Base-by-base conservation (phyloP, 1,140 invertebrate species). In the Ruditapes philippinarum region DNA sequence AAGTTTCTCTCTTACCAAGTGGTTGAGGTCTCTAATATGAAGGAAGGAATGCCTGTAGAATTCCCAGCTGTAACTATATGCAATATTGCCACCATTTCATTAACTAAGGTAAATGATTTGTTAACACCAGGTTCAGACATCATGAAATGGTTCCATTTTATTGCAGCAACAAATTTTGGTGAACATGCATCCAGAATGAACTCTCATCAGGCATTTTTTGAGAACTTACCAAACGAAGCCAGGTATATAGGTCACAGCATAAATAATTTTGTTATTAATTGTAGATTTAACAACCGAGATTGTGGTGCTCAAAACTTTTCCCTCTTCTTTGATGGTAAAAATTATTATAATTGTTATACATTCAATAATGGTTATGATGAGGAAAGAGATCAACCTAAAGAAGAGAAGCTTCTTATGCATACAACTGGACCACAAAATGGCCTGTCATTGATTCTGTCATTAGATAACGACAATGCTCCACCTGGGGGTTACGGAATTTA, bases 341-440 rank as follows among this genome's bases (percentile, higher is more conserved):
- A 95, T 81, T 95, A 95, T 80, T 95, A 92, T 86, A 95, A 93
- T 83, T 95, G 94, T 68, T 95, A 91, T 81, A 95, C 94, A 25
- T 95, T 95, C 85, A 95, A 95, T 74, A 93, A 93, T 31, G 93
- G 92, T 9, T 68, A 85, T 38, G 51, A 91, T 0, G 60, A 65
- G 11, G 92, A 92, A 73, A 89, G 86, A 4, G 91, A 90, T 14
- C 45, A 87, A n/a, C 65, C 89, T 11, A 85, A 80, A 25, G 57
- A 89, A 22, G 49, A 93, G 1, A 92, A 91, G 49, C 84, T 94
- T 28, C 81, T 94, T 0, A 94, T 94, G 91, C 94, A 94, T 78
- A 91, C 93, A 12, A 95, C 94, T 12, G 94, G 94, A 0, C 94
- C 94, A 31, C 93, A 94, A 74, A 92, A 94, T 88, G 94, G 94